A percentile compares a stretch with the other conserved stretches of the same genome.
Evolutionary conservation across 2,888 invertebrate species (phyloP).

Genomic region (Lordiphosa andalusiaca): DNA sequence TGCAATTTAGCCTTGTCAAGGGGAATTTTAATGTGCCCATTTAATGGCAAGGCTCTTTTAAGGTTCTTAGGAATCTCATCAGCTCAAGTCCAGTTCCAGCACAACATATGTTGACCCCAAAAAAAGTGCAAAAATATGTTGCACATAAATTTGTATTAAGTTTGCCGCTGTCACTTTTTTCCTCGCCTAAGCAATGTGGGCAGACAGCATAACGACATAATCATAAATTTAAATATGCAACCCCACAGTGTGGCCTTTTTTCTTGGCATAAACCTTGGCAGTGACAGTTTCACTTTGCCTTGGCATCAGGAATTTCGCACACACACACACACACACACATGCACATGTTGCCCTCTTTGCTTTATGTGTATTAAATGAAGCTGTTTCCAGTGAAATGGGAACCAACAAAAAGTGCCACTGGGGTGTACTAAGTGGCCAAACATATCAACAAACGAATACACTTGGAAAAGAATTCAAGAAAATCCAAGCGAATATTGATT

Average conservation of each 20-base stretch:
- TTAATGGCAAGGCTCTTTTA: slow-evolving; percentile 26
- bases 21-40: slow-evolving; percentile 64
- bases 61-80: neutral
- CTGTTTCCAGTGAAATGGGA: slow-evolving; percentile 34
- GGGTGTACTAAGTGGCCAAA: slow-evolving; percentile 6
- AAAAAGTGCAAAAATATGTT: slow-evolving; percentile 73
- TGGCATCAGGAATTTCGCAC: slow-evolving; percentile 54
- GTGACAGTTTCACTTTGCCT: slow-evolving; percentile 71
- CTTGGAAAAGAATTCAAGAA: too few species aligned
- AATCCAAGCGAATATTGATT: too few species aligned
- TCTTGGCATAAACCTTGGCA: slow-evolving; percentile 50
- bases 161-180: slow-evolving; percentile 69
- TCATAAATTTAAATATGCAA: slow-evolving; percentile 78
- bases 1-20: slow-evolving; percentile 54
- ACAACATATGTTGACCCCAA: slow-evolving; percentile 64
- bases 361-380: slow-evolving; percentile 71
- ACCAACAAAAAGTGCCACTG: neutral
- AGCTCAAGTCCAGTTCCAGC: slow-evolving; percentile 21
- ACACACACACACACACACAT: slow-evolving; percentile 57
- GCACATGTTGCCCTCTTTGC: slow-evolving; percentile 60
- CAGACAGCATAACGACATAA: slow-evolving; percentile 75
- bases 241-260: slow-evolving; percentile 45
- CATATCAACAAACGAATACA: slow-evolving; percentile 1
- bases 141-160: slow-evolving; percentile 78
- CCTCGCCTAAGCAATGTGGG: slow-evolving; percentile 63